These are phyloP conservation scores for Melanargia galathea DNA, from an alignment of 2,888 invertebrate species.

Conservation along the genomic window DNA sequence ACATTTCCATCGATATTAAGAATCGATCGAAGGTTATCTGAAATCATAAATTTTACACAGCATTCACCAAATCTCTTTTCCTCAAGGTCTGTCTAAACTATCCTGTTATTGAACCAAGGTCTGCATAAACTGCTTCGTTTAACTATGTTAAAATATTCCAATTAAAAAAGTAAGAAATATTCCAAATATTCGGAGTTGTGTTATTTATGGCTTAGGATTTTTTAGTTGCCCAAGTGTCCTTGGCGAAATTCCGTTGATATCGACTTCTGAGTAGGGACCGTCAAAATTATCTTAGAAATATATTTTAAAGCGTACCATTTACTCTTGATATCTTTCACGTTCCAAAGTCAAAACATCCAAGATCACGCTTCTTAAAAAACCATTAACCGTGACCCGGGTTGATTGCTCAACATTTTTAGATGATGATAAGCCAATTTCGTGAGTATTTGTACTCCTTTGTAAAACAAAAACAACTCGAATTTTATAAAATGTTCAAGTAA, in stretches of 20 bases:
- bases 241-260: neutral
- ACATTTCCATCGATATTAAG: constrained; percentile 9
- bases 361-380: constrained; percentile 37
- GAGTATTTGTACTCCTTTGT: constrained; percentile 29
- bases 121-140: neutral
- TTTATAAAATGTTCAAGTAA: constrained; percentile 26
- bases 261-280: neutral
- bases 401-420: constrained; percentile 38
- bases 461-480: constrained; percentile 26
- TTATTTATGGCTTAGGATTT: neutral
- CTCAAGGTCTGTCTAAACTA: constrained; percentile 9
- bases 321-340: constrained; percentile 24
- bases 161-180: neutral
- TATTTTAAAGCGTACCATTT: constrained; percentile 1
- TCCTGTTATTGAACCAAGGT: constrained; percentile 7
- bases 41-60: constrained; percentile 9
- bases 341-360: constrained; percentile 31
- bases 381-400: constrained; percentile 38
- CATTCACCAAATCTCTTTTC: constrained; percentile 11
- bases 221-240: neutral
- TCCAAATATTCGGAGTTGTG: neutral
- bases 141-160: neutral
- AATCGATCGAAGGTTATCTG: constrained; percentile 11
- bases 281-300: neutral
- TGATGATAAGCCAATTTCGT: constrained; percentile 39